phyloP scores from a whole-genome alignment of 2,888 invertebrate genomes.

The Hedya salicella region DNA sequence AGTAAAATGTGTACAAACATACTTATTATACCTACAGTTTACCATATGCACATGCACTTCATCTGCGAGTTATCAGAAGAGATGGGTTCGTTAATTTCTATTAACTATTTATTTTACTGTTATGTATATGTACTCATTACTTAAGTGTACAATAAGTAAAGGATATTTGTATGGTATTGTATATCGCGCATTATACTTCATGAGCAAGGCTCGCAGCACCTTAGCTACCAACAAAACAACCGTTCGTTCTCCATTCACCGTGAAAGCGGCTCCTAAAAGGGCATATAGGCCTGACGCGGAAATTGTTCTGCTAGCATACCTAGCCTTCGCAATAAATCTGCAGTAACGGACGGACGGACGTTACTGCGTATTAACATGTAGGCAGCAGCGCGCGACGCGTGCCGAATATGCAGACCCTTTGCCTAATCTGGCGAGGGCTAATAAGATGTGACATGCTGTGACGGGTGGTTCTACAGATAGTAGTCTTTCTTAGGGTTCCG shows the following conservation, averaged over 20 bases:
- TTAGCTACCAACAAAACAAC: conserved; percentile 11
- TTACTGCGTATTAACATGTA: conserved; percentile 34
- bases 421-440: background rate
- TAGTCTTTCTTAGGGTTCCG: too few relatives aligned
- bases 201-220: background rate
- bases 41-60: too few relatives aligned
- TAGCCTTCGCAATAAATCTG: background rate
- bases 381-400: conserved; percentile 16
- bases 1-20: too few relatives aligned
- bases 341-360: background rate
- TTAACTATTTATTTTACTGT: too few relatives aligned
- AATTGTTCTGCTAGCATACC: conserved; percentile 11
- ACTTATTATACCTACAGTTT: too few relatives aligned
- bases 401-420: conserved; percentile 7
- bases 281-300: conserved; percentile 27
- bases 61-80: too few relatives aligned
- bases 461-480: background rate
- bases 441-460: conserved; percentile 17
- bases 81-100: too few relatives aligned
- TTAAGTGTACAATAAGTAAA: too few relatives aligned
- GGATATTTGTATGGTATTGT: too few relatives aligned
- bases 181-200: too few relatives aligned
- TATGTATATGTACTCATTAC: too few relatives aligned
- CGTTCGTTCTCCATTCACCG: conserved; percentile 28
- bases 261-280: conserved; percentile 40